These are phyloP conservation scores for Portevinia maculata DNA, from an alignment of 2,888 invertebrate species.

Conservation along the genomic window DNA sequence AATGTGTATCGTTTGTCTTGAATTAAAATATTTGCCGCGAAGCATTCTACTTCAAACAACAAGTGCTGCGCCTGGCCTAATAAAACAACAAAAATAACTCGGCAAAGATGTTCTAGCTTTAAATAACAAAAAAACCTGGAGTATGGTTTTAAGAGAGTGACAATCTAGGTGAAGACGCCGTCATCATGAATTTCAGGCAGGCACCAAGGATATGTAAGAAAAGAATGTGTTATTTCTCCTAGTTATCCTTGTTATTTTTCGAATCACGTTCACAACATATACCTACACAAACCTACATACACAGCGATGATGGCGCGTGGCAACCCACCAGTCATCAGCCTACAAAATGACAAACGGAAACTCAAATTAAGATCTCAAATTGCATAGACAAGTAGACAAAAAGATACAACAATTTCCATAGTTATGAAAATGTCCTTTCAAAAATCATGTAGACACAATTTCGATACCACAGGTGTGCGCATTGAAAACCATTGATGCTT, in stretches of 20 bases:
- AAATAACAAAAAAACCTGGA: neutral
- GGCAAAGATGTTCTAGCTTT: conserved; percentile 21
- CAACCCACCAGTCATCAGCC: conserved; percentile 1
- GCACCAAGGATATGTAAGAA: conserved; percentile 32
- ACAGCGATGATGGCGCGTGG: conserved; percentile 19
- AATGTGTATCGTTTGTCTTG: neutral
- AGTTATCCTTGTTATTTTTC: conserved; percentile 52
- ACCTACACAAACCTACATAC: conserved; percentile 8
- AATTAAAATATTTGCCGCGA: conserved; percentile 19
- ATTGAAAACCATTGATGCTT: neutral
- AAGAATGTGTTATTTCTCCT: conserved; percentile 25
- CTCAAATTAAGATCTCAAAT: neutral
- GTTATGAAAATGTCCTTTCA: neutral
- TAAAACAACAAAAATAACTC: neutral
- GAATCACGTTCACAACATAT: conserved; percentile 49
- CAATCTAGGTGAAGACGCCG: conserved; percentile 51
- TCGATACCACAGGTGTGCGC: neutral
- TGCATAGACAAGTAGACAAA: too few relatives aligned
- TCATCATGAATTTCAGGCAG: conserved; percentile 16
- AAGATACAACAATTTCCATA: too few relatives aligned
- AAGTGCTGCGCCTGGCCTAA: conserved; percentile 30
- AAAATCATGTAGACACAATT: neutral
- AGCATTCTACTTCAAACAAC: conserved; percentile 12
- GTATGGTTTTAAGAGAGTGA: neutral
- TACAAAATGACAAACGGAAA: neutral